Conservation (phyloP, 2,797 vertebrate genomes). For the Limnodromus scolopaceus region DNA sequence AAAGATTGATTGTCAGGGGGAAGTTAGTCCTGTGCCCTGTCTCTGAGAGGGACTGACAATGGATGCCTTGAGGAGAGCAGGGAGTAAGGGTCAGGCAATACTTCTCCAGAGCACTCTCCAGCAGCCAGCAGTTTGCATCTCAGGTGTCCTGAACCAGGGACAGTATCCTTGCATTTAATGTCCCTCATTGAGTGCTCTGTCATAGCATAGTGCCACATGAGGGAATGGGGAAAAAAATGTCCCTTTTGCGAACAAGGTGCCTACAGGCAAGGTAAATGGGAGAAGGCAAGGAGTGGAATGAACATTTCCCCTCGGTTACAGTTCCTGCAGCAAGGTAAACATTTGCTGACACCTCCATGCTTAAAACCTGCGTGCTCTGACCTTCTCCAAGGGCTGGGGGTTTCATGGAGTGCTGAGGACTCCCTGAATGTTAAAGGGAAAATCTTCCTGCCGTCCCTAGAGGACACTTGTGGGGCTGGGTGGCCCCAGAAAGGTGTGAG, state of each 20-base stretch:
- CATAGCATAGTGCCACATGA: background rate
- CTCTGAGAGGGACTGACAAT: background rate
- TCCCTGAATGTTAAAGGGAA: background rate
- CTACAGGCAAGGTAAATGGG: background rate
- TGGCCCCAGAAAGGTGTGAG: background rate
- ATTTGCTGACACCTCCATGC: background rate
- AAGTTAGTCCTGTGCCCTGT: background rate
- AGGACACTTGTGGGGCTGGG: fast-evolving
- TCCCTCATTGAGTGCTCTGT: background rate
- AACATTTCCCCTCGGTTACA: background rate
- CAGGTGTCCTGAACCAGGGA: background rate
- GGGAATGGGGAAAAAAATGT: background rate
- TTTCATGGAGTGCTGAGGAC: background rate
- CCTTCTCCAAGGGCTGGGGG: background rate
- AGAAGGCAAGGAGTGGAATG: background rate
- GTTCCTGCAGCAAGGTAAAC: background rate
- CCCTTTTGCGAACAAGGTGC: background rate
- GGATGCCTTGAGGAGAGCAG: background rate
- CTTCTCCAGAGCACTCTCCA: background rate
- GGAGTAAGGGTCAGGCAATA: background rate
- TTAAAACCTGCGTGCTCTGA: background rate
- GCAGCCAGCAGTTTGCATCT: background rate
- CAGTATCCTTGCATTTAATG: background rate
- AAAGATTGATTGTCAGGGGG: background rate
- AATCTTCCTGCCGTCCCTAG: background rate